phyloP scores from a whole-genome alignment of 1,140 invertebrate genomes.

The Druon quercuslanigerum region DNA sequence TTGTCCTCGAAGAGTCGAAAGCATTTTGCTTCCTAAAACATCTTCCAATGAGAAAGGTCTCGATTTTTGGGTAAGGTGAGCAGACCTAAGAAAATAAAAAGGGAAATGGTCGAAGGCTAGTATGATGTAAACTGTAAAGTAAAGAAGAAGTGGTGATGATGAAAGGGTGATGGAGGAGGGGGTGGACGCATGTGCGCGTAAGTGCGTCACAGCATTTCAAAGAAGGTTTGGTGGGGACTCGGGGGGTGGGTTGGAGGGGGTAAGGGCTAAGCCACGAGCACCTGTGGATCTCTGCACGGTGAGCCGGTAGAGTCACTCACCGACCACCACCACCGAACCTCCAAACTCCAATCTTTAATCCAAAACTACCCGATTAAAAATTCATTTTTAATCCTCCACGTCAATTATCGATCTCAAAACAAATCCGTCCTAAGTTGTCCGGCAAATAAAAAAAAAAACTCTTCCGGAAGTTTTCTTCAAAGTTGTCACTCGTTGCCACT shows the following conservation, averaged over 20 bases:
- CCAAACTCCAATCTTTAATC: constrained; percentile 35
- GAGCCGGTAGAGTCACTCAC: constrained; percentile 72
- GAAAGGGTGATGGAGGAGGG: constrained; percentile 29
- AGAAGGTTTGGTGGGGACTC: constrained; percentile 45
- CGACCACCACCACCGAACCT: constrained; percentile 71
- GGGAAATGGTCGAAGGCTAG: constrained; percentile 38
- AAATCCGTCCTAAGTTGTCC: background rate
- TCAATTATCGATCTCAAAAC: background rate
- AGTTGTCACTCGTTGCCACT: background rate
- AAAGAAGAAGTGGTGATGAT: constrained; percentile 34
- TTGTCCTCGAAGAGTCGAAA: no score
- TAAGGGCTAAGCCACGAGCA: constrained; percentile 65
- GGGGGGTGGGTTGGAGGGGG: constrained; percentile 53
- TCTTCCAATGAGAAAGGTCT: no score
- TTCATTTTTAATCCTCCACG: background rate
- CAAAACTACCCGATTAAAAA: constrained; percentile 32
- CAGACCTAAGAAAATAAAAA: constrained; percentile 20
- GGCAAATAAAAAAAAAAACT: background rate
- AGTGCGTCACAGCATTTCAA: constrained; percentile 47
- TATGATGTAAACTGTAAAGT: constrained; percentile 31
- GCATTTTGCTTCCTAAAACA: no score
- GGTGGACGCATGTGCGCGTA: constrained; percentile 22
- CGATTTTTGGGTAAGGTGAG: constrained; percentile 12
- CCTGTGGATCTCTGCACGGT: constrained; percentile 72
- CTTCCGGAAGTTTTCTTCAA: background rate